These are phyloP conservation scores for Empis livida DNA, from an alignment of 2,888 invertebrate species.

Conservation along the genomic window DNA sequence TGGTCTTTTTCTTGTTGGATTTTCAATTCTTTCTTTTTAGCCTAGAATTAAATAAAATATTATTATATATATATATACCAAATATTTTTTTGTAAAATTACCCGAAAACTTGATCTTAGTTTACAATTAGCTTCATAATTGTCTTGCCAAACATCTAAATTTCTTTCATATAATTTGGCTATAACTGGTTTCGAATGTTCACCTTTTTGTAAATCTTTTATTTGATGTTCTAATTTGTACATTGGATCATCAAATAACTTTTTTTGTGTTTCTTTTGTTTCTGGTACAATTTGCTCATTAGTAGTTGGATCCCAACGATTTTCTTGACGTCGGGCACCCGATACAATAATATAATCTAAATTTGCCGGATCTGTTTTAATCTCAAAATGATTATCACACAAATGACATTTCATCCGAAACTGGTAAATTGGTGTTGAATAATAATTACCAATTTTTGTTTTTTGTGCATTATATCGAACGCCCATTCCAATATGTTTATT, in stretches of 20 bases:
- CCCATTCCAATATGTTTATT: conserved; percentile 99
- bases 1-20: conserved; percentile 53
- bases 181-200: conserved; percentile 60
- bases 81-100: conserved; percentile 29
- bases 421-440: conserved; percentile 96
- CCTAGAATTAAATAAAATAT: conserved; percentile 35
- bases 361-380: conserved; percentile 98
- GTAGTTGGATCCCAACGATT: conserved; percentile 96
- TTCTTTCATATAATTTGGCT: conserved; percentile 60
- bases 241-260: conserved; percentile 91
- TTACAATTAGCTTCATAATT: conserved; percentile 83
- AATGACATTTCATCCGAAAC: conserved; percentile 97
- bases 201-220: conserved; percentile 59
- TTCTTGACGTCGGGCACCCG: conserved; percentile 92
- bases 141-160: conserved; percentile 78
- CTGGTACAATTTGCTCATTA: conserved; percentile 86
- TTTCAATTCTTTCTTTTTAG: conserved; percentile 62
- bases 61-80: conserved; percentile 4
- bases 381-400: conserved; percentile 91
- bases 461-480: conserved; percentile 91
- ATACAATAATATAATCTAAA: conserved; percentile 89
- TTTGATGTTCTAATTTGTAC: conserved; percentile 91
- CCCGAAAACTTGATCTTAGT: conserved; percentile 74
- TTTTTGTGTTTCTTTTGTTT: conserved; percentile 82
- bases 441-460: conserved; percentile 92